These are phyloP conservation scores for Monopterus albus DNA, from an alignment of 2,113 vertebrate genomes.

Conservation along the genomic window DNA sequence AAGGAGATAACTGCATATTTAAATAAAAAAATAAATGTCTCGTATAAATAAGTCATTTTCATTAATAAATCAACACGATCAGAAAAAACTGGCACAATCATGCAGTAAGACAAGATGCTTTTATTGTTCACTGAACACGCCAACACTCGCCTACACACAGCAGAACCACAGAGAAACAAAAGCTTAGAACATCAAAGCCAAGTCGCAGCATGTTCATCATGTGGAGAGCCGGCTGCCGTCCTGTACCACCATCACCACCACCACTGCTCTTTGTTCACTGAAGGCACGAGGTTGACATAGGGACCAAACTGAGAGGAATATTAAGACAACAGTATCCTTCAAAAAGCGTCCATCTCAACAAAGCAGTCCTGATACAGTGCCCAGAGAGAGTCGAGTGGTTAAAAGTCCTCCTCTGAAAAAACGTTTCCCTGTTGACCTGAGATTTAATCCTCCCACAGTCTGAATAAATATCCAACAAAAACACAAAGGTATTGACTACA, in stretches of 20 bases:
- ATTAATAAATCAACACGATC: conserved; percentile 1
- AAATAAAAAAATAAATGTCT: conserved; percentile 3
- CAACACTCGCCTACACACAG: conserved; percentile 9
- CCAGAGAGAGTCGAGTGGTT: conserved; percentile 9
- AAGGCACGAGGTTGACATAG: conserved; percentile 20
- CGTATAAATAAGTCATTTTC: conserved; percentile 11
- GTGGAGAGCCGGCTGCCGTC: conserved; percentile 56
- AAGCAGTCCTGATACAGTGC: conserved; percentile 30
- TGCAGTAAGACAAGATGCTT: not conserved
- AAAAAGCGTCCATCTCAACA: conserved; percentile 28
- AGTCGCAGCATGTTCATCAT: conserved; percentile 54
- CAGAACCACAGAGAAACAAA: conserved; percentile 41
- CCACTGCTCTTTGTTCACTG: conserved; percentile 43
- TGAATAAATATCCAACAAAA: conserved; percentile 14
- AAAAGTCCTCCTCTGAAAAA: not conserved
- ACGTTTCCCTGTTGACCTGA: conserved; percentile 1
- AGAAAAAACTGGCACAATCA: not conserved
- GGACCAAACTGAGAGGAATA: conserved; percentile 33
- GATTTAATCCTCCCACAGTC: conserved; percentile 29
- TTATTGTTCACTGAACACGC: conserved; percentile 24
- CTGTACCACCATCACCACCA: conserved; percentile 45
- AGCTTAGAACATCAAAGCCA: conserved; percentile 60
- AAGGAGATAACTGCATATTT: not conserved
- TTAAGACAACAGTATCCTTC: conserved; percentile 37
- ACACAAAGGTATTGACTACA: not conserved